Percentiles rank a stretch among this genome's conserved stretches.
These are phyloP conservation scores for Emydocephalus ijimae DNA, from an alignment of 2,113 vertebrate genomes.

Conservation along the genomic window DNA sequence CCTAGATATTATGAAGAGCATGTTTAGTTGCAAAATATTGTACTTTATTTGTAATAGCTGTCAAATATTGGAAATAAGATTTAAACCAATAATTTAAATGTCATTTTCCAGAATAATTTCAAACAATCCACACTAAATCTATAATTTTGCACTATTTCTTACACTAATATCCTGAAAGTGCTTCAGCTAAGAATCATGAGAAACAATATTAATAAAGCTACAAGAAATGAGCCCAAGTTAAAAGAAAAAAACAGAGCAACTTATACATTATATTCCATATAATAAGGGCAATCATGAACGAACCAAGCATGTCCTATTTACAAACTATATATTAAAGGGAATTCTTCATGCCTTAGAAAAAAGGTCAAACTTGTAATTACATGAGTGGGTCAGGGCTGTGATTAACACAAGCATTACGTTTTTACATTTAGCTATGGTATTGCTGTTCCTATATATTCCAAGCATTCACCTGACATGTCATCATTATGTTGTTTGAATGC, in stretches of 20 bases:
- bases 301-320: not conserved
- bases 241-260: not conserved
- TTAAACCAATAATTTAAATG: not conserved
- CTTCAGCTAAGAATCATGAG: not conserved
- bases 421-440: not conserved
- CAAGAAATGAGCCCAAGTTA: not conserved
- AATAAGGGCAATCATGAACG: not conserved
- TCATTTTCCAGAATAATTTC: not conserved
- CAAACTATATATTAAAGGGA: not conserved
- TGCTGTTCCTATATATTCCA: constrained; percentile 24
- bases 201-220: not conserved
- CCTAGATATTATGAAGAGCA: not conserved
- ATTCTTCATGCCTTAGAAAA: not conserved
- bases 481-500: constrained; percentile 42
- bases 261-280: not conserved
- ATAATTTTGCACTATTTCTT: not conserved
- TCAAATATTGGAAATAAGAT: not conserved
- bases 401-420: constrained; percentile 27
- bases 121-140: not conserved
- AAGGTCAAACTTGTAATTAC: not conserved
- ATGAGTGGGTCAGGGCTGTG: not conserved
- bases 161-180: not conserved
- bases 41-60: not conserved
- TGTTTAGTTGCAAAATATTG: not conserved
- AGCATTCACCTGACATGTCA: constrained; percentile 69